A percentile compares a stretch with the other conserved stretches of the same genome.
Evolutionary conservation across 2,113 vertebrate species (phyloP).

Genomic region (Apeltes quadracus): DNA sequence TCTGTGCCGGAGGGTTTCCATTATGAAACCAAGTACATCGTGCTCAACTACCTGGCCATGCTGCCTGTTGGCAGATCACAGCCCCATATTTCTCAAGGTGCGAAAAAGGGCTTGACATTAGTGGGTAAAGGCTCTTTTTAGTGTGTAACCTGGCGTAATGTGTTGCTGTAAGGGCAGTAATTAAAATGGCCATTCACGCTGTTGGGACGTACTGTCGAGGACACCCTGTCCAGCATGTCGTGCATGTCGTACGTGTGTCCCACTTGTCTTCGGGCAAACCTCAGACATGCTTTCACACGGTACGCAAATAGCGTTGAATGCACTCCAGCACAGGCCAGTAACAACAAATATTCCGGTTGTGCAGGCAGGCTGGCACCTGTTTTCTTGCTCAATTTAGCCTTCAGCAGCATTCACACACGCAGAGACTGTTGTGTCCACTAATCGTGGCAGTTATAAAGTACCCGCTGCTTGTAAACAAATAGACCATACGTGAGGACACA

Average conservation of each 20-base stretch:
- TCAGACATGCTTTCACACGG: not conserved
- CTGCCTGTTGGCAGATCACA: slow-evolving; percentile 77
- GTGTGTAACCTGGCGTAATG: not conserved
- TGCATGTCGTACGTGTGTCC: not conserved
- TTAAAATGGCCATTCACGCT: not conserved
- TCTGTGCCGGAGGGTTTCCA: slow-evolving; percentile 90
- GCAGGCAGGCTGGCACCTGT: slow-evolving; percentile 45
- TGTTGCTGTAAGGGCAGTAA: not conserved
- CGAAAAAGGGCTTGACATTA: slow-evolving; percentile 7
- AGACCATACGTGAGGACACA: not conserved
- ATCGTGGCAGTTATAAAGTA: not conserved
- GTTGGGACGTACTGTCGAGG: not conserved
- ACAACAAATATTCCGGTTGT: slow-evolving; percentile 9
- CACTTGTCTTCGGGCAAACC: not conserved
- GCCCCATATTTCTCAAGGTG: slow-evolving; percentile 58
- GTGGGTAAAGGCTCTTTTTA: not conserved
- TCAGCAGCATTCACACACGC: slow-evolving; percentile 7
- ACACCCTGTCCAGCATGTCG: not conserved
- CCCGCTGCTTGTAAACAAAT: slow-evolving; percentile 8
- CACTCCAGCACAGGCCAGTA: not conserved
- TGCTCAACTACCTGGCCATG: slow-evolving; percentile 92
- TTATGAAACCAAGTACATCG: slow-evolving; percentile 93
- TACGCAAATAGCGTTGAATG: slow-evolving; percentile 26
- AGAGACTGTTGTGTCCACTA: not conserved
- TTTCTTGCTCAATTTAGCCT: slow-evolving; percentile 28